Evolutionary conservation across 2,797 vertebrate species (phyloP), one percentile per base, ranked within the genome.

Genomic region (Sebastes hubbsi): DNA sequence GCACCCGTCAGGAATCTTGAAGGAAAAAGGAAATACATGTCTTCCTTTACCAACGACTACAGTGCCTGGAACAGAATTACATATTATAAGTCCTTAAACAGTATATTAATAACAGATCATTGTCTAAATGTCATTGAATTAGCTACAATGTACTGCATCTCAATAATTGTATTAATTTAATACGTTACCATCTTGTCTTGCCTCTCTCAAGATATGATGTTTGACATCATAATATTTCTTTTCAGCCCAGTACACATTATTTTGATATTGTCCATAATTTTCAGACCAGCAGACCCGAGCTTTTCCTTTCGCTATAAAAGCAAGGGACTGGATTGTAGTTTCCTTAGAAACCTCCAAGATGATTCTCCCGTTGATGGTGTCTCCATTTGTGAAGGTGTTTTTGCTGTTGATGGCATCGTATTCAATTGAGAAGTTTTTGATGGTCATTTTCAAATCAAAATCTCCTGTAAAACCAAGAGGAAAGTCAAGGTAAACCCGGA

Each of bases 341-440:
- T 92, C 60, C 30, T 91, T 92, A 1, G 89, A 87, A 20, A 86
- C 72, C 66, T 93, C 91, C 62, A 95, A 4, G 9, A 92, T 81
- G 46, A 95, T 88, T 72, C 89, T 78, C 32, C 95, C 95, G 10
- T 88, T 85, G 9, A 96, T 71, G 16, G 70, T 71, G 8, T 96
- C 94, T 56, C 95, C 94, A 66, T 89, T 88, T 8, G 92, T 91
- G 69, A 96, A 95, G 14, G 63, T 93, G 75, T 95, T 95, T 13
- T 18, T 60, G 55, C 74, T 82, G 66, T 95, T 95, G 79, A 94
- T 67, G 20, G 92, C 84, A n/a, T 96, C 90, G 6, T 95, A 95
- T 78, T 94, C 90, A 12, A 95, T 87, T 1, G 78, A 73, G 49
- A 95, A 87, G 5, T 0, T 77, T n/a, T 0, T 79, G 61, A 95